Percentiles rank a stretch among this genome's conserved stretches.
Evolutionary conservation across 2,797 vertebrate genomes (phyloP).

Genomic region (Tenualosa ilisha): DNA sequence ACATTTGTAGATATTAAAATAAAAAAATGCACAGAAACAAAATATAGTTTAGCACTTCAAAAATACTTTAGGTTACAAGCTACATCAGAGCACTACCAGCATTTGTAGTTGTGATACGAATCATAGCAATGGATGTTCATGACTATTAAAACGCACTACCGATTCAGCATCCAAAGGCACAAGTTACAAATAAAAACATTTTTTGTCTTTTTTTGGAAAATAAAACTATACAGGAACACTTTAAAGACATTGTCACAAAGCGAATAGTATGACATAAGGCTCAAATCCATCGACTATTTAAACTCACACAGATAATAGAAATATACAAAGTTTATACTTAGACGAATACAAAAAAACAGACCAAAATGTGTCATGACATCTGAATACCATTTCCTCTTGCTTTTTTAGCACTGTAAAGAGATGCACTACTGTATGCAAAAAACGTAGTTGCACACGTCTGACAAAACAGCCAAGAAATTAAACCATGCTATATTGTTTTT

Average conservation of each 20-base stretch:
- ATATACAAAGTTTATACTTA: conserved; percentile 66
- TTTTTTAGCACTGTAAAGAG: conserved; percentile 52
- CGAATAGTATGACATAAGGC: conserved; percentile 78
- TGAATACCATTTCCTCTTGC: conserved; percentile 48
- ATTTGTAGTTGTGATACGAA: conserved; percentile 56
- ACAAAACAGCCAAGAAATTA: conserved; percentile 53
- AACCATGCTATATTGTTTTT: conserved; percentile 55
- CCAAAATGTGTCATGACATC: conserved; percentile 71
- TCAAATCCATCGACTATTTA: conserved; percentile 76
- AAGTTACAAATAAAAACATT: conserved; percentile 87
- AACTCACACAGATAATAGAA: conserved; percentile 85
- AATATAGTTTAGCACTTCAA: conserved; percentile 56
- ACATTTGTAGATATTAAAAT: conserved; percentile 56
- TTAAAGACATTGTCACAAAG: conserved; percentile 82
- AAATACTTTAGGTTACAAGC: conserved; percentile 56
- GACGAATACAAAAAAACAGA: conserved; percentile 57
- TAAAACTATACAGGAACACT: conserved; percentile 84
- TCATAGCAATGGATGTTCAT: conserved; percentile 53
- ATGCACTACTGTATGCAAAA: conserved; percentile 53
- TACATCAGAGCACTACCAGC: conserved; percentile 58
- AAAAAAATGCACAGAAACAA: conserved; percentile 58
- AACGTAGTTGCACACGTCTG: conserved; percentile 45
- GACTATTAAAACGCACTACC: conserved; percentile 68
- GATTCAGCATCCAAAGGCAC: conserved; percentile 88
- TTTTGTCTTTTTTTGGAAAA: conserved; percentile 64